Evolutionary conservation across 2,888 invertebrate genomes (phyloP), one percentile per base, ranked within the genome.

Genomic region (Cotesia congregata): DNA sequence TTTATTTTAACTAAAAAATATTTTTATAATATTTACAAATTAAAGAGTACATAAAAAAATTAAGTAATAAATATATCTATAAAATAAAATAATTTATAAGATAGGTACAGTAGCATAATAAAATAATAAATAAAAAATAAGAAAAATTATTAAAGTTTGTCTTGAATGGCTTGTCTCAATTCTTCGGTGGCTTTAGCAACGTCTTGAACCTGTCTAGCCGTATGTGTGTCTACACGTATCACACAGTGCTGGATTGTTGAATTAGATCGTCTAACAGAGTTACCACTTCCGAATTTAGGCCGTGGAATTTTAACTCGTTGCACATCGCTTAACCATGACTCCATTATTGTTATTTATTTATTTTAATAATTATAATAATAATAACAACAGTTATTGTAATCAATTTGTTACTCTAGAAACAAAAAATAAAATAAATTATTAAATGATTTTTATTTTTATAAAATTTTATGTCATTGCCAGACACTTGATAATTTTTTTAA

Each of bases 231-330:
- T 74, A 90, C 90, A 79, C 91, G 90, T 81, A 90, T 91, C 76
- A 92, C 90, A 86, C 93, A 77, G 91, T 93, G 76, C 94, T 94
- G 83, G 92, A 94, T 85, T 91, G 87, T 84, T 86, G 90, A 85
- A 87, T 91, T 86, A 87, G 91, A 86, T 88, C 91, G 81, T 83
- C 89, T 83, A 77, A 89, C 87, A n/a, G 88, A 86, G 80, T 88
- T 88, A 20, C 91, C 92, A 83, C 91, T 92, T 71, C 93, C 94
- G 86, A 96, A 95, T 91, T 96, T 96, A 5, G 96, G 96, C 81
- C 96, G 92, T 39, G 96, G 96, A 84, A 96, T 96, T 83, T 94
- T 92, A 80, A 96, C 94, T 82, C 95, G 93, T 89, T 96, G 95
- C 69, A 96, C 94, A 89, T 96, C 95, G 81, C 93, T 93, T 85